Evolutionary conservation across 2,113 vertebrate species (phyloP).

Genomic region (Grammomys surdaster): DNA sequence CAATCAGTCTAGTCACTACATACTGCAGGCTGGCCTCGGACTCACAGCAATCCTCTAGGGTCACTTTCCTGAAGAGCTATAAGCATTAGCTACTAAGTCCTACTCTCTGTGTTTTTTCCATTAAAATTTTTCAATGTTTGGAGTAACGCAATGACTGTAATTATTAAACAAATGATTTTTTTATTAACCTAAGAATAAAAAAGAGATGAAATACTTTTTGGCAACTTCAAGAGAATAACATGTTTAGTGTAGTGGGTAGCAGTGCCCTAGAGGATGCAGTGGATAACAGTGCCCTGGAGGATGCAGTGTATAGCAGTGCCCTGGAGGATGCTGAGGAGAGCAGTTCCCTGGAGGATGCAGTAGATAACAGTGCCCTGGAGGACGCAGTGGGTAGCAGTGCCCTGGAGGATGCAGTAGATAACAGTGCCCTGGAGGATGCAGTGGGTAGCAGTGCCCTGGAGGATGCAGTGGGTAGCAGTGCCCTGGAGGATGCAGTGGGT

Average conservation of each 20-base stretch:
- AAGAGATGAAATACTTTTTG: not conserved
- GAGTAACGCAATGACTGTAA: constrained; percentile 9
- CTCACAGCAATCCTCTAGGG: not conserved
- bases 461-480: not conserved
- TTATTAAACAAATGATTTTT: constrained; percentile 39
- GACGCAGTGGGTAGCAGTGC: not conserved
- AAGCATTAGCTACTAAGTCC: not conserved
- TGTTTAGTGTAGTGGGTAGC: not conserved
- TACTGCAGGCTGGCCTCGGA: not conserved
- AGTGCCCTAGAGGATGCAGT: not conserved
- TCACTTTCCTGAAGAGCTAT: not conserved
- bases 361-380: not conserved
- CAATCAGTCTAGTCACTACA: not conserved
- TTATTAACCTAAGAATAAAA: not conserved
- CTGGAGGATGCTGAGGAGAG: not conserved
- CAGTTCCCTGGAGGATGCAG: not conserved
- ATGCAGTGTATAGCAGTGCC: not conserved
- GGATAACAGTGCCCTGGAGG: not conserved
- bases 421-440: not conserved
- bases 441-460: not conserved
- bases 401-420: not conserved
- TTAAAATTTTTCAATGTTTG: constrained; percentile 19
- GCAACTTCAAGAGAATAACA: not conserved
- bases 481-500: not conserved
- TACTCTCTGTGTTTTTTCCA: not conserved